Conservation (phyloP, 35 echinoderm and acorn worm genomes). For the Eucidaris tribuloides region DNA sequence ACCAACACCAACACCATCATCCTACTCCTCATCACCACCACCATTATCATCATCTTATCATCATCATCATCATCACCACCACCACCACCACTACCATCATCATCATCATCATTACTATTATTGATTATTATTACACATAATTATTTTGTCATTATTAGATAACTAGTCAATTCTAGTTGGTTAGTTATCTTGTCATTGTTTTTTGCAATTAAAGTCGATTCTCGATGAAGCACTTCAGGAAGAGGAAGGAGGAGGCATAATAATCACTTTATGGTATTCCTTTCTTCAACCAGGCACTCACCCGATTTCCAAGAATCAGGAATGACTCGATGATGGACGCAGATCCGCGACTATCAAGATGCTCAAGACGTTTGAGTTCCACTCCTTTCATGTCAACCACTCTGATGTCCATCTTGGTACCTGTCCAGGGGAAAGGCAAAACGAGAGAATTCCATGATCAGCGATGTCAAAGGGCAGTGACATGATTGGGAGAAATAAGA, state of each 20-base stretch:
- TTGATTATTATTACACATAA: too few species aligned
- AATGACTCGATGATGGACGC: slow-evolving; percentile 70
- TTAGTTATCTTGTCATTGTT: too few species aligned
- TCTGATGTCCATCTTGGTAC: slow-evolving; percentile 83
- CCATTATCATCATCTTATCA: neutral
- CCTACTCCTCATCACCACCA: neutral
- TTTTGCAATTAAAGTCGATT: too few species aligned
- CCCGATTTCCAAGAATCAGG: slow-evolving; percentile 53
- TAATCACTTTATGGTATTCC: too few species aligned
- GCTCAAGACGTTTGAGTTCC: slow-evolving; percentile 43
- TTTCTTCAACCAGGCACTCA: too few species aligned
- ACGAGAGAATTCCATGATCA: too few species aligned
- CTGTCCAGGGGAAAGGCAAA: slow-evolving; percentile 18
- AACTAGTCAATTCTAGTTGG: too few species aligned
- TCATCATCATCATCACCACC: neutral
- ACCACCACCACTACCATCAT: neutral
- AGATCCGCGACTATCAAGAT: slow-evolving; percentile 27
- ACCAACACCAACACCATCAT: neutral
- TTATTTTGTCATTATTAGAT: too few species aligned
- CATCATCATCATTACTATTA: neutral
- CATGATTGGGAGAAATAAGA: too few species aligned
- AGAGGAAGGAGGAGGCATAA: too few species aligned
- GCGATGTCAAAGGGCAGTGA: too few species aligned
- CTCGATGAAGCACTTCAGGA: too few species aligned
- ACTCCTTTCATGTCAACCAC: slow-evolving; percentile 54